Base-by-base conservation (phyloP, 2,113 vertebrate genomes). In the Cebidichthys violaceus region DNA sequence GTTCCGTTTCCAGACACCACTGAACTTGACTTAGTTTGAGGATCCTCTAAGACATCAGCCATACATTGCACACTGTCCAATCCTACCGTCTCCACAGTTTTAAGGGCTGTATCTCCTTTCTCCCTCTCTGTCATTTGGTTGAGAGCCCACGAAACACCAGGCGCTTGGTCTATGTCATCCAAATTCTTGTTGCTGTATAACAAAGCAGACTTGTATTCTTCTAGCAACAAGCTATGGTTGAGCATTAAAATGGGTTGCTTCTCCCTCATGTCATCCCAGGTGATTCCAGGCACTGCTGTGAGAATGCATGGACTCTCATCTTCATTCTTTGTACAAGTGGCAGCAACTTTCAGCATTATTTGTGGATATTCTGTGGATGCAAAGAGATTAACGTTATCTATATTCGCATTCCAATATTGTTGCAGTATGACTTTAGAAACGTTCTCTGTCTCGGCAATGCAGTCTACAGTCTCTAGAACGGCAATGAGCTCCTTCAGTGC, bases 311-410 rank as follows among this genome's bases (percentile, higher is more conserved):
- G 70, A 62, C 7, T 31, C 15, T 65, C 33, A 15, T 82, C 77
- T 43, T 84, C 72, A 35, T 57, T 77, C 39, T 57, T 72, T 68
- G 47, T 37, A 41, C 41, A 55, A 54, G 60, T 43, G 31, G 47
- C 35, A 70, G 76, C 57, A 47, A 52, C 60, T 0, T 80, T 57
- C 37, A 1, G 4, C 47, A 50, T 37, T 54, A 72, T 80, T 22
- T 39, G 33, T 43, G 29, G 55, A 83, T 22, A 62, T 43, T 83
- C 90, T 91, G 85, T 82, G 70, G 68, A 84, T 33, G 57, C 62
- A 87, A 90, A 85, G 17, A 89, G 41, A 85, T 18, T 0, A 72
- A 69, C 0, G 64, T 91, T 90, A 83, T 65, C n/a, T 5, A 41
- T 33, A 43, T 77, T 27, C 17, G 70, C 67, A 70, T 66, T 62